Base-by-base conservation (phyloP, 2,888 invertebrate genomes). In the Microctonus hyperodae region DNA sequence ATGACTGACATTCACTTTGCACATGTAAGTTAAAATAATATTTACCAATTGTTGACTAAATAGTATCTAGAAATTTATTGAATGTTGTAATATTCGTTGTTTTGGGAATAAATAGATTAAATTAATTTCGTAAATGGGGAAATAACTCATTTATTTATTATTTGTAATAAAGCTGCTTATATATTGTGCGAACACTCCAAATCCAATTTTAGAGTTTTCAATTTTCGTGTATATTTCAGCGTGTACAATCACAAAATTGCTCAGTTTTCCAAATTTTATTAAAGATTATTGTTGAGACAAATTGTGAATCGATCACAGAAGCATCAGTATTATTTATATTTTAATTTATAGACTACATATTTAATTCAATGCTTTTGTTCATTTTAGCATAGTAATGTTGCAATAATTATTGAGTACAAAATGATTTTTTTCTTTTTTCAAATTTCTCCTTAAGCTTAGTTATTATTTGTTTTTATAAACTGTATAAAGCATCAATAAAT, bases 341-440 rank as follows among this genome's bases (percentile, higher is more conserved):
- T 77, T 77, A 44, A 75, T 76, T 64, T 76, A 77, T 81, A 81
- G 76, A 82, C 78, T 82, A 81, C 76, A 78, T 80, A 76, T 65
- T 75, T 73, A 73, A 63, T 62, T 50, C 63, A 69, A 67, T 70
- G 58, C 65, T 67, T 59, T 75, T 74, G 73, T 74, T 73, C 70
- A 69, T 44, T 44, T 82, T 78, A 82, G 80, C 81, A 79, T 79
- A 77, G 72, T 81, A 81, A 76, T 28, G 13, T n/a, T 79, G 78
- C 80, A 81, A 81, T 79, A 79, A 80, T 81, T 73, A 81, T 80
- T 71, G 81, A 80, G 83, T 83, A 83, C 76, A 82, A 83, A 83
- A 83, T 79, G 79, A 75, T 77, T 75, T 76, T 73, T 74, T 78
- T 75, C 50, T 57, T 65, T 58, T 48, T 25, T n/a, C 33, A 53